Evolutionary conservation across 2,888 invertebrate species (phyloP).

Genomic region (Oxyscelio sp.): DNA sequence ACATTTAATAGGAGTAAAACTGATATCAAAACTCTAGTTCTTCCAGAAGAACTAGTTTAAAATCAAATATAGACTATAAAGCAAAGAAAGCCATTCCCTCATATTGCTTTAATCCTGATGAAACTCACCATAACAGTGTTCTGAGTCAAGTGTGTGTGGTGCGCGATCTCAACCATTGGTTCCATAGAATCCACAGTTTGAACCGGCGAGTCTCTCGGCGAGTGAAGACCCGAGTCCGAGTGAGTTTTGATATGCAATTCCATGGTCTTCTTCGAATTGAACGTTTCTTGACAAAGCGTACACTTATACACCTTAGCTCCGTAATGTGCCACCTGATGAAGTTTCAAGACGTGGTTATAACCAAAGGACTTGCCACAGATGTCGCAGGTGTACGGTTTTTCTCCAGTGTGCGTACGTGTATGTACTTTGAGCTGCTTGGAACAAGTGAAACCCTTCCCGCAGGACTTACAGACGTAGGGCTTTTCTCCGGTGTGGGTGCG

Average conservation of each 20-base stretch:
- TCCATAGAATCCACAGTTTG: slow-evolving; percentile 73
- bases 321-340: slow-evolving; percentile 96
- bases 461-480: slow-evolving; percentile 94
- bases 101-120: too few relatives aligned
- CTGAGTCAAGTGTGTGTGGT: slow-evolving; percentile 59
- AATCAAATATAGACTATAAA: too few relatives aligned
- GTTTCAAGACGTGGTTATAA: slow-evolving; percentile 96
- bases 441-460: slow-evolving; percentile 97
- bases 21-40: too few relatives aligned
- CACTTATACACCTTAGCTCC: slow-evolving; percentile 98
- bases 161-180: slow-evolving; percentile 85
- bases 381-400: slow-evolving; percentile 96
- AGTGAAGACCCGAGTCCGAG: slow-evolving; percentile 89
- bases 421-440: slow-evolving; percentile 97
- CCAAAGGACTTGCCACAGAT: slow-evolving; percentile 97
- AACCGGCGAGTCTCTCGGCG: slow-evolving; percentile 85
- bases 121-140: slow-evolving; percentile 16
- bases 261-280: slow-evolving; percentile 97
- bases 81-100: too few relatives aligned
- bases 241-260: slow-evolving; percentile 95
- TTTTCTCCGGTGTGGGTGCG: slow-evolving; percentile 96
- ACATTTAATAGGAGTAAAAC: too few relatives aligned
- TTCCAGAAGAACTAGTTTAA: too few relatives aligned
- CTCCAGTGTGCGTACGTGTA: slow-evolving; percentile 96
- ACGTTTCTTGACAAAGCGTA: slow-evolving; percentile 96